These are phyloP conservation scores for Eupithecia exiguata DNA, from an alignment of 2,888 invertebrate genomes.

Conservation along the genomic window DNA sequence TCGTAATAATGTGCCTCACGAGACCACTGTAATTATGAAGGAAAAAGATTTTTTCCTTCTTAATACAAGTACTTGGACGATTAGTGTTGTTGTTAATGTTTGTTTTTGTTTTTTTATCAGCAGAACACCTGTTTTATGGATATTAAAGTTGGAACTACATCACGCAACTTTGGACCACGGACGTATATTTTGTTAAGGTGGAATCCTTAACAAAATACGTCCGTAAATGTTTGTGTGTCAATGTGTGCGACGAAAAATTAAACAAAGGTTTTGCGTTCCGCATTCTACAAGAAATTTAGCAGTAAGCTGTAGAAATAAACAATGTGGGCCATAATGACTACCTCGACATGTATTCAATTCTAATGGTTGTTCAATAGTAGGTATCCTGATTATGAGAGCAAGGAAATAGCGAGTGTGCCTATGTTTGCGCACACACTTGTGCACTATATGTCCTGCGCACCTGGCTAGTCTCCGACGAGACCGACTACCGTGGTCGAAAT, in stretches of 20 bases:
- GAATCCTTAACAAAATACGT: too few relatives aligned
- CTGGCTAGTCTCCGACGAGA: too few relatives aligned
- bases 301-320: too few relatives aligned
- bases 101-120: slow-evolving; percentile 18
- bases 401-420: too few relatives aligned
- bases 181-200: background rate
- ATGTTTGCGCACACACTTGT: too few relatives aligned
- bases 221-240: too few relatives aligned
- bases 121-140: slow-evolving; percentile 7
- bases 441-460: too few relatives aligned
- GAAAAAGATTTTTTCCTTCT: slow-evolving; percentile 33
- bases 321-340: too few relatives aligned
- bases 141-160: background rate
- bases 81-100: slow-evolving; percentile 19
- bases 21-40: slow-evolving; percentile 35
- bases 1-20: slow-evolving; percentile 38
- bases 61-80: slow-evolving; percentile 17
- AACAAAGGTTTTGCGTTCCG: background rate
- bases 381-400: too few relatives aligned
- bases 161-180: background rate
- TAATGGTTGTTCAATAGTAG: too few relatives aligned
- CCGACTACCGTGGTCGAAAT: too few relatives aligned
- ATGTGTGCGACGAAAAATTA: background rate
- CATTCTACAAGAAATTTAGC: background rate
- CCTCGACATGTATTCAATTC: too few relatives aligned